Conservation (phyloP, 2,113 vertebrate genomes). For the Salvelinus fontinalis region DNA sequence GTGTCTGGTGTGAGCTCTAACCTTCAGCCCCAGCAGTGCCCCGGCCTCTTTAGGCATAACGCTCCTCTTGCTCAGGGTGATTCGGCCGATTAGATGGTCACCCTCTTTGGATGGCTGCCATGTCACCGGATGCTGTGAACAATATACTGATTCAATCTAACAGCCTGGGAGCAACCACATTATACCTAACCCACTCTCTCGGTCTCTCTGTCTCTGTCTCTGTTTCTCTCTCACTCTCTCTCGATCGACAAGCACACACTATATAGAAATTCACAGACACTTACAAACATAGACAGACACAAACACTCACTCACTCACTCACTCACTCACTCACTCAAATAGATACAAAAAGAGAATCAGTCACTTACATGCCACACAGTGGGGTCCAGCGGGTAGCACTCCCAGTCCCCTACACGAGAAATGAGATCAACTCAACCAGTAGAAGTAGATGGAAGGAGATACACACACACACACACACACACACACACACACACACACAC, state of each 20-base stretch:
- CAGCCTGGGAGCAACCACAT: conserved; percentile 28
- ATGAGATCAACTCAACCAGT: conserved; percentile 23
- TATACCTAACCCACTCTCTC: conserved; percentile 3
- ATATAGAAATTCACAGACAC: conserved; percentile 11
- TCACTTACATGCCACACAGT: conserved; percentile 93
- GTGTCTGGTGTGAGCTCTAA: conserved; percentile 59
- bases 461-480: conserved; percentile 6
- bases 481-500: conserved; percentile 4
- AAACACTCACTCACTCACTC: not conserved
- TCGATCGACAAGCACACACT: conserved; percentile 10
- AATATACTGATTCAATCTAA: conserved; percentile 43
- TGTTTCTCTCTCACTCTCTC: no score
- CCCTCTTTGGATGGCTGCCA: conserved; percentile 99
- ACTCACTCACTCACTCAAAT: conserved; percentile 14
- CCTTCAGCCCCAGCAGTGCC: conserved; percentile 93
- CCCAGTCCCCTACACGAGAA: conserved; percentile 84
- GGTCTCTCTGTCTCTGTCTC: no score
- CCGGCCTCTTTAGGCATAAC: conserved; percentile 98
- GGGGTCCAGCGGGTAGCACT: conserved; percentile 94
- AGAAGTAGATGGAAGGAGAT: conserved; percentile 16
- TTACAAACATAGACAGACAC: not conserved
- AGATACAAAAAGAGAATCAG: not conserved
- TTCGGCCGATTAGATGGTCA: conserved; percentile 94
- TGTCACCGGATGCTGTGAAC: conserved; percentile 90
- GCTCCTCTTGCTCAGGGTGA: conserved; percentile 95